Percentiles rank a stretch among this genome's conserved stretches.
Evolutionary conservation across 2,113 vertebrate species (phyloP).

Genomic region (Scomber scombrus): DNA sequence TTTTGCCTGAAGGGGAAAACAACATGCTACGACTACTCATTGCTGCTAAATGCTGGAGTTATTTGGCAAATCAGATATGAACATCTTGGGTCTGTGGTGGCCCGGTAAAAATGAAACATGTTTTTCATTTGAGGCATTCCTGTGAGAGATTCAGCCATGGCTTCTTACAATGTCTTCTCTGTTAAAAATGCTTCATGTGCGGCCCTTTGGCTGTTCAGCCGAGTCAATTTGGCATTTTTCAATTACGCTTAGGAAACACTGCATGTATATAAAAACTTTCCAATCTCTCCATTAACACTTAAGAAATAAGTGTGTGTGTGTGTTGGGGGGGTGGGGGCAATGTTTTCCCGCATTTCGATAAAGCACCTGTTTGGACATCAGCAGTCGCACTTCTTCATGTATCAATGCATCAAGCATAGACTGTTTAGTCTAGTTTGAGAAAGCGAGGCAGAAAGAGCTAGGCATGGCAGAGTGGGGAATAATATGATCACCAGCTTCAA

Average conservation of each 20-base stretch:
- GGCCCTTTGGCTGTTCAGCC: conserved; percentile 46
- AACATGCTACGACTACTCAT: conserved; percentile 38
- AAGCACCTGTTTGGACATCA: conserved; percentile 62
- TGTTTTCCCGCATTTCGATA: conserved; percentile 36
- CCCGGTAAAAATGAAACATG: conserved; percentile 11
- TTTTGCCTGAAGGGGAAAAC: background rate
- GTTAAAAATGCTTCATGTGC: conserved; percentile 29
- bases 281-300: conserved; percentile 19
- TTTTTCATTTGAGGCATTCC: conserved; percentile 20
- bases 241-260: conserved; percentile 34
- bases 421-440: conserved; percentile 28
- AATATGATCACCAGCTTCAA: conserved; percentile 29
- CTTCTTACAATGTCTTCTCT: conserved; percentile 11
- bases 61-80: conserved; percentile 64
- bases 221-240: conserved; percentile 60
- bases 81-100: conserved; percentile 18
- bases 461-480: conserved; percentile 21
- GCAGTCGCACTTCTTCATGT: conserved; percentile 24
- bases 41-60: conserved; percentile 42
- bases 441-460: conserved; percentile 59
- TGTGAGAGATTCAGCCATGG: conserved; percentile 10
- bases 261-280: conserved; percentile 29
- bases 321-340: background rate
- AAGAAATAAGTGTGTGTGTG: background rate
- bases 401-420: conserved; percentile 22